These are phyloP conservation scores for Germaria angustata DNA, from an alignment of 2,888 invertebrate genomes.

Conservation along the genomic window DNA sequence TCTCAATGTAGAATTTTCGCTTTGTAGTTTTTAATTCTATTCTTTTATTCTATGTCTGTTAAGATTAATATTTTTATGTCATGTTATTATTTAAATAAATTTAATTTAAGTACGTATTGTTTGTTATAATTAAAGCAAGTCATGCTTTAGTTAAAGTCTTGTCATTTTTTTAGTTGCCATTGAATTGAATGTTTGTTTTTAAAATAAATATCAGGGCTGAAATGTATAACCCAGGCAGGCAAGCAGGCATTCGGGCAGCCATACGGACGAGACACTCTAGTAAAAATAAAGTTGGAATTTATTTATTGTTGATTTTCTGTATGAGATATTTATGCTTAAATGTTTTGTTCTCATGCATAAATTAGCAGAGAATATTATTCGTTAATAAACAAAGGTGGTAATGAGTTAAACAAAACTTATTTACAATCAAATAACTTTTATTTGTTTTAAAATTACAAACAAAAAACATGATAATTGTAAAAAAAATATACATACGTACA, in stretches of 20 bases:
- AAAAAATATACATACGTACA: neutral
- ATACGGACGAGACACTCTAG: no score
- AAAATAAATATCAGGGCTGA: conserved; percentile 50
- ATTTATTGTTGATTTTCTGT: conserved; percentile 42
- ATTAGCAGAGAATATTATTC: conserved; percentile 15
- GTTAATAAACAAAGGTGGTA: conserved; percentile 18
- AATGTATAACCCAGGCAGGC: neutral
- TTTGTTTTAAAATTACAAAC: neutral
- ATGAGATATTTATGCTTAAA: conserved; percentile 45
- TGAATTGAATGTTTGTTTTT: conserved; percentile 34
- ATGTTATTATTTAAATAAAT: conserved; percentile 21
- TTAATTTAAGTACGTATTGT: conserved; percentile 43
- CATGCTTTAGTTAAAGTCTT: conserved; percentile 54
- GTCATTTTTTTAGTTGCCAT: conserved; percentile 39
- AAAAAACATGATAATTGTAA: neutral
- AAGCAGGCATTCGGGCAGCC: neutral
- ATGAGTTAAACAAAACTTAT: conserved; percentile 24
- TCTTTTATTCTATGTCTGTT: neutral
- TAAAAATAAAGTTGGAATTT: conserved; percentile 8
- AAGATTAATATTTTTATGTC: neutral
- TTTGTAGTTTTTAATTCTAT: conserved; percentile 11
- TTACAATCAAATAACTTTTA: conserved; percentile 3
- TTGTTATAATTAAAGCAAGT: conserved; percentile 57
- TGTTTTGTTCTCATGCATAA: conserved; percentile 52
- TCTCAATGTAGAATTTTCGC: neutral